Evolutionary conservation across 1,140 invertebrate species (phyloP).

Genomic region (Vanessa tameamea): DNA sequence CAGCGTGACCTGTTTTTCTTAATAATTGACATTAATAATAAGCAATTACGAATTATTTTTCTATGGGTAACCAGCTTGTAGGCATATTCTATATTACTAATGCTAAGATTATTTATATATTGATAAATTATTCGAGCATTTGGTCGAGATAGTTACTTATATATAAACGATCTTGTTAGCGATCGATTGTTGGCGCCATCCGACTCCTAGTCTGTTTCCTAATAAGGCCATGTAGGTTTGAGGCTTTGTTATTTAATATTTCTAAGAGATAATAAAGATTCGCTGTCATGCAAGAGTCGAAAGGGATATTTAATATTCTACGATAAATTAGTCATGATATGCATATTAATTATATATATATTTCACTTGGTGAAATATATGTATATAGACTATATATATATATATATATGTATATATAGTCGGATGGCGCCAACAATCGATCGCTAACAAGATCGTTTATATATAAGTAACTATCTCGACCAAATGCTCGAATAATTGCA

Average conservation of each 20-base stretch:
- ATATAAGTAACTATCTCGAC: slow-evolving; percentile 1
- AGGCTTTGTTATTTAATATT: slow-evolving; percentile 31
- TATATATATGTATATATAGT: no score
- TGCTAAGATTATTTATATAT: slow-evolving; percentile 1
- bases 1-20: not conserved
- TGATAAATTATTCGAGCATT: slow-evolving; percentile 14
- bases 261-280: not conserved
- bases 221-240: slow-evolving; percentile 45
- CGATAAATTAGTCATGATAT: not conserved
- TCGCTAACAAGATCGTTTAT: slow-evolving; percentile 41
- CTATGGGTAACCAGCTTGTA: no score
- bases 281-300: not conserved
- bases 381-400: no score
- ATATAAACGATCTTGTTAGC: slow-evolving; percentile 39
- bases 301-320: not conserved
- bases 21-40: not conserved
- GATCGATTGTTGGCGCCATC: slow-evolving; percentile 59
- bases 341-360: no score
- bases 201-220: slow-evolving; percentile 40
- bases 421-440: slow-evolving; percentile 58
- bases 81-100: not conserved
- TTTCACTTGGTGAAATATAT: no score
- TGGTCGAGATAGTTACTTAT: not conserved
- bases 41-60: slow-evolving; percentile 1
- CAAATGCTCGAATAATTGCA: slow-evolving; percentile 15